Base-by-base conservation (phyloP, 2,888 invertebrate species). In the Agrotis puta region DNA sequence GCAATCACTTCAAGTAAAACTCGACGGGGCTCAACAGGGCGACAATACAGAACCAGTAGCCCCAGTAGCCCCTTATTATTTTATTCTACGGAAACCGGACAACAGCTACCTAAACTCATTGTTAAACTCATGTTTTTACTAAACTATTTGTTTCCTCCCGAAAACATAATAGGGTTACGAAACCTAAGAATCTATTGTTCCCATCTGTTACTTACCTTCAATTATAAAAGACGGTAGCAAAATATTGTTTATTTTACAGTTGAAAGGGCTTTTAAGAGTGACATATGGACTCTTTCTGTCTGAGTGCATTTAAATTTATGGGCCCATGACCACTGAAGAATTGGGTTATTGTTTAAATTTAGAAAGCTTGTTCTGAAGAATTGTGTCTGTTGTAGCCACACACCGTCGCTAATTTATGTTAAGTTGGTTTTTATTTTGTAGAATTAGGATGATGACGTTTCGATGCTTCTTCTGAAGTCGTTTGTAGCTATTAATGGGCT, bases 241-340 rank as follows among this genome's bases (percentile, higher is more conserved):
- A 95, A 96, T 94, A 94, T 94, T 95, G 94, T 95, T 94, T 95
- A 91, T 94, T 95, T 95, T 93, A 92, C 87, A 89, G 89, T 92
- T 90, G 89, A 93, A 93, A 92, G 90, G 79, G 91, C 92, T 92
- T 93, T 93, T 88, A 92, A 93, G 91, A 92, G 93, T 92, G 95
- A 92, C 94, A 94, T 94, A 91, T 93, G 94, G 92, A 88, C 90
- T 88, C 88, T 90, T 91, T 90, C 88, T 91, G 87, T 89, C 89
- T 89, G 87, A 92, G 88, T 89, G 88, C 87, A 79, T 86, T 89
- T 81, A 92, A 93, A 95, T 95, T 95, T 95, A 95, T 94, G 90
- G 88, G 80, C 82, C 86, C 83, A 85, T 89, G 92, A 92, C 93
- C 93, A 92, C 92, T 84, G 87, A 72, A 88, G 92, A 93, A 93